Base-by-base conservation (phyloP, 2,888 invertebrate genomes). In the Meliscaeva auricollis region DNA sequence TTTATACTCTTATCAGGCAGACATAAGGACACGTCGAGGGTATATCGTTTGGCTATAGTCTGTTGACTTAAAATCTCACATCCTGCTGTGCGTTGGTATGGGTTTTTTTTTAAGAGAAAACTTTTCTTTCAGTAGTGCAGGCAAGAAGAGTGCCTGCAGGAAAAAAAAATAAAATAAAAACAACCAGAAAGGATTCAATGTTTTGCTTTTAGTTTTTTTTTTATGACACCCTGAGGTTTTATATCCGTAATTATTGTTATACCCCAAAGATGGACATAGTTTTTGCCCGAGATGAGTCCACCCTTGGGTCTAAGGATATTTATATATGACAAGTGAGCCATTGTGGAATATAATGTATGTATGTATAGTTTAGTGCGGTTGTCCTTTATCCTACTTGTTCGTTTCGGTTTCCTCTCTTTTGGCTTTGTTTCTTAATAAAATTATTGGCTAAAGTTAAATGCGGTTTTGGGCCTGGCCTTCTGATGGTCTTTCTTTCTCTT, bases 151-250 rank as follows among this genome's bases (percentile, higher is more conserved):
- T 46, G 1, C 48, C 8, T 20, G 20, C 20, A 48, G 6, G 0
- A 15, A 30, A 30, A n/a, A 30, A n/a, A n/a, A 30, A 30, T 30
- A 54, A 1, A 30, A 30, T 0, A 44, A 9, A 13, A 32, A 30
- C n/a, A 66, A 35, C 9, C 11, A 41, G 38, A 62, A 62, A 62
- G 62, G 44, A 62, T 62, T 62, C 44, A 62, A 62, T 74, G 75
- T 72, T 76, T 70, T 84, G 72, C 79, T 78, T 74, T 83, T 62
- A 69, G 75, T 76, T 84, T 80, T 84, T 70, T 76, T 84, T 80
- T 84, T 84, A 84, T 84, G 64, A 80, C 80, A 70, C 80, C 80
- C 80, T 80, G 80, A 75, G 84, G 84, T 84, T 76, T 84, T 80
- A 84, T 80, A 80, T 76, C 75, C 70, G 84, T 76, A 84, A 80